Evolutionary conservation across 1,140 invertebrate genomes (phyloP), one percentile per base, ranked within the genome.

Genomic region (Drosophila novamexicana): DNA sequence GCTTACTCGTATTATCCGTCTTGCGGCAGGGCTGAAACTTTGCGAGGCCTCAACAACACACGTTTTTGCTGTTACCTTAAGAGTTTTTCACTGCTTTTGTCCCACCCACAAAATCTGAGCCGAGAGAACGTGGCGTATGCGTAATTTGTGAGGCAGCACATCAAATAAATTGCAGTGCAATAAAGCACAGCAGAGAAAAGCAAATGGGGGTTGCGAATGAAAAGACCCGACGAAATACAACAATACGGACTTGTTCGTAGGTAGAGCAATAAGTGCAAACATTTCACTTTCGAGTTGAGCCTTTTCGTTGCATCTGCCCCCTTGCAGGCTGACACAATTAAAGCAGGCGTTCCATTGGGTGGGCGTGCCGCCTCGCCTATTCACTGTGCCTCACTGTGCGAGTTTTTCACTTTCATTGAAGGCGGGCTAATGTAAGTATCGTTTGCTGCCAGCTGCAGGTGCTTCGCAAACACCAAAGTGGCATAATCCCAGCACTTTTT

Each of bases 161-260:
- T 75, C 58, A 70, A 75, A 71, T 64, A 71, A 75, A 75, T 70
- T 75, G 66, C 72, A 75, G 37, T 70, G 72, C 72, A 75, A 75
- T 75, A 75, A 75, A 70, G 59, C 72, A 56, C 36, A 42, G 34
- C 40, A 62, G 40, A 42, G 12, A 10, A 14, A 37, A 36, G 42
- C 16, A 37, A 14, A 18, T 4, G 6, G 14, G 44, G 14, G 12
- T 5, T 29, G 10, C 10, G 36, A 18, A 10, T 9, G 34, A 12
- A 36, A 39, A 47, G 37, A 49, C 39, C 12, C 22, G 40, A 9
- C 36, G 40, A 29, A 64, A 64, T 49, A 65, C 52, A 37, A 64
- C 68, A 65, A 65, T 52, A 29, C 16, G 49, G 29, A 39, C 39
- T 39, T 71, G 65, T 57, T 65, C 56, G 53, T 56, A 69, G 57